Percentiles rank a stretch among this genome's conserved stretches.
phyloP scores from a whole-genome alignment of 1,140 invertebrate genomes.

The Lasioglossum baleicum region DNA sequence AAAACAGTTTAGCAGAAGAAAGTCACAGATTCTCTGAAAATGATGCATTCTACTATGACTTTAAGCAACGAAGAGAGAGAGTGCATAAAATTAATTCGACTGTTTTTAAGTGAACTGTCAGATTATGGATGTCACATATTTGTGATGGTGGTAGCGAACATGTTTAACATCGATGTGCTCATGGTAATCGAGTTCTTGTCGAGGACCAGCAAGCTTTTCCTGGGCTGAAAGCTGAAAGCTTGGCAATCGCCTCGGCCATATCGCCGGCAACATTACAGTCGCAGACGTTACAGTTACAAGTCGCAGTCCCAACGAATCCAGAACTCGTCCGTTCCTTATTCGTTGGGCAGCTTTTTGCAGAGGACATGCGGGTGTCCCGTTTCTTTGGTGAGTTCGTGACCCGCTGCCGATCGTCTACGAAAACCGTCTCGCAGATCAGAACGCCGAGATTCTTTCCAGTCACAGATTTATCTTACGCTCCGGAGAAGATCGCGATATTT shows the following conservation, averaged over 20 bases:
- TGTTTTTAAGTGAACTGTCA: no score
- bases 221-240: slow-evolving; percentile 43
- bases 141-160: no score
- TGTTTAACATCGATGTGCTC: no score
- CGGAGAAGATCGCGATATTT: slow-evolving; percentile 3
- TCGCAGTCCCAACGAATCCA: slow-evolving; percentile 6
- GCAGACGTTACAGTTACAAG: slow-evolving; percentile 44
- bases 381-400: slow-evolving; percentile 63
- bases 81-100: no score
- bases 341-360: slow-evolving; percentile 49
- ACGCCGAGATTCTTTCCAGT: slow-evolving; percentile 33
- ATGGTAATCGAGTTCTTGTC: no score
- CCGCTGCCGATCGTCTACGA: slow-evolving; percentile 80
- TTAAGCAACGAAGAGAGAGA: no score
- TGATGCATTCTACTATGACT: no score
- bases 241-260: slow-evolving; percentile 56
- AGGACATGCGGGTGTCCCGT: slow-evolving; percentile 67
- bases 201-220: slow-evolving; percentile 63
- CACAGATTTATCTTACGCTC: slow-evolving; percentile 34
- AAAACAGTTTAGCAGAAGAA: no score
- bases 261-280: slow-evolving; percentile 56
- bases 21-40: no score
- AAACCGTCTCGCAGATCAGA: slow-evolving; percentile 68
- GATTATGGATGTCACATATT: no score
- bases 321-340: slow-evolving; percentile 31